A percentile compares a stretch with the other conserved stretches of the same genome.
Conservation (phyloP, 2,888 invertebrate species). For the Aphelenchoides bicaudatus region DNA sequence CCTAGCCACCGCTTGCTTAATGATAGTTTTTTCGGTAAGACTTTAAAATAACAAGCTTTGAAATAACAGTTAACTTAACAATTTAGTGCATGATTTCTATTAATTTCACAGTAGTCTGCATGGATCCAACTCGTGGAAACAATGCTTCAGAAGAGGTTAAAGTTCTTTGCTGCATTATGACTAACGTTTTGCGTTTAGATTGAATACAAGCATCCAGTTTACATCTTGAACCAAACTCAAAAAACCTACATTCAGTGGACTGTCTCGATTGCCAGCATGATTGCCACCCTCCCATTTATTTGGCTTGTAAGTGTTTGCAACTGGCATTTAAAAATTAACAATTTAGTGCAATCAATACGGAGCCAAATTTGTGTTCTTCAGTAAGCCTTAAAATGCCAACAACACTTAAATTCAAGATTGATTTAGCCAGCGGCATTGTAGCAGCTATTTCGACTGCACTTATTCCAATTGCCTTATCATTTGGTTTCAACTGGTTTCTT, state of each 20-base stretch:
- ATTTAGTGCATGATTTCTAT: conserved; percentile 54
- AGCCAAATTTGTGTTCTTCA: conserved; percentile 34
- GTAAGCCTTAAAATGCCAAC: no score
- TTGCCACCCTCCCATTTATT: no score
- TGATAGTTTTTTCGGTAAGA: conserved; percentile 50
- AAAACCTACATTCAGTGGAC: conserved; percentile 25
- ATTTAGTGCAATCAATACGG: conserved; percentile 46
- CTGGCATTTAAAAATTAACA: no score
- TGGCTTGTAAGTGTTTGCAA: no score
- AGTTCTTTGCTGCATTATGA: not conserved
- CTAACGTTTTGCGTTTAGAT: no score
- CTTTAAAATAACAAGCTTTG: no score
- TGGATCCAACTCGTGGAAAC: conserved; percentile 31
- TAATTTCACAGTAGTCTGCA: conserved; percentile 55
- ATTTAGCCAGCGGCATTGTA: conserved; percentile 19
- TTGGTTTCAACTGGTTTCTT: conserved; percentile 21
- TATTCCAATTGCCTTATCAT: conserved; percentile 9
- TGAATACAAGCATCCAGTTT: conserved; percentile 9
- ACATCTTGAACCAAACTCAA: conserved; percentile 17
- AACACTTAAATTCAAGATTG: no score
- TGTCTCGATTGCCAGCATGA: conserved; percentile 23
- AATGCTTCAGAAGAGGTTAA: no score
- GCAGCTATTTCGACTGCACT: conserved; percentile 19
- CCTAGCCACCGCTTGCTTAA: conserved; percentile 32
- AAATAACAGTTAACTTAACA: no score